These are phyloP conservation scores for Quiscalus mexicanus DNA, from an alignment of 2,113 vertebrate species.

Conservation along the genomic window DNA sequence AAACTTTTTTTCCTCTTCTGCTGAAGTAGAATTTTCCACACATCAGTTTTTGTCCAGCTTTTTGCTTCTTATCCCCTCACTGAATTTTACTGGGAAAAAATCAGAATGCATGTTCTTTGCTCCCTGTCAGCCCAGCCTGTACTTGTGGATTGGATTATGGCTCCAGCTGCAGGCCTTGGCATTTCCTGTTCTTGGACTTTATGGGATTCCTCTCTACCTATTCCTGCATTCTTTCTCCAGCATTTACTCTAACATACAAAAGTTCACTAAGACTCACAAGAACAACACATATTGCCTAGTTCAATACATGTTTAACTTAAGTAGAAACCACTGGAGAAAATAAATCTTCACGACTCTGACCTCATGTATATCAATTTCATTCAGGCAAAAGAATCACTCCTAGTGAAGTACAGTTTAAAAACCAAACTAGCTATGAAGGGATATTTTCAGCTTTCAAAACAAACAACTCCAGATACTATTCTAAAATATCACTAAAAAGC, in stretches of 20 bases:
- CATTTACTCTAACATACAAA: neutral
- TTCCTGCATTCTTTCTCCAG: neutral
- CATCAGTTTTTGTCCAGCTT: neutral
- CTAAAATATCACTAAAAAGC: neutral
- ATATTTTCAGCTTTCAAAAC: slow-evolving; percentile 21
- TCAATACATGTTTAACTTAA: neutral
- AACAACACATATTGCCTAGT: neutral
- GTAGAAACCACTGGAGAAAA: neutral
- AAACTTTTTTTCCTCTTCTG: neutral
- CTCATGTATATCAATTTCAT: neutral
- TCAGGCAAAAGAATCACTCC: neutral
- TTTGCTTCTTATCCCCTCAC: neutral
- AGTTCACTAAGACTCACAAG: neutral
- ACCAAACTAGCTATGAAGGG: neutral
- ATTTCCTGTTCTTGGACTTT: neutral
- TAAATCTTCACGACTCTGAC: neutral
- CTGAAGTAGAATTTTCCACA: neutral
- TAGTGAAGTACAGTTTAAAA: neutral
- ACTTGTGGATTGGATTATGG: neutral
- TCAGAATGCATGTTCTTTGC: neutral
- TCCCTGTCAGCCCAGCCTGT: neutral
- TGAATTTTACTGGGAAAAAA: neutral
- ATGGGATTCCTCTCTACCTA: neutral
- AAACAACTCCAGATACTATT: neutral
- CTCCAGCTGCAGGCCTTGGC: neutral